These are phyloP conservation scores for Agrilus biguttatus DNA, from an alignment of 2,888 invertebrate species.

Conservation along the genomic window DNA sequence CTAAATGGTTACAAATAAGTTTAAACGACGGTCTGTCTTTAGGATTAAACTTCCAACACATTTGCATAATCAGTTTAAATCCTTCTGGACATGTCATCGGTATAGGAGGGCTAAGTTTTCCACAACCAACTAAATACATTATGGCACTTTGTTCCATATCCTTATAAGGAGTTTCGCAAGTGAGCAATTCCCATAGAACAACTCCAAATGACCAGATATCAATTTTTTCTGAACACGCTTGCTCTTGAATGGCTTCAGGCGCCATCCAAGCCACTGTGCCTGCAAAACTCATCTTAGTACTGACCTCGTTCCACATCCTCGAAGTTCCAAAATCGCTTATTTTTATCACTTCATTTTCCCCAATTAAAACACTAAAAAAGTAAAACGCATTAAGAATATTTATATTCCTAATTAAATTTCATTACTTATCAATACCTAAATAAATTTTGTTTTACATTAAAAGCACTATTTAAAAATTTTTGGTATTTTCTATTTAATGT, in stretches of 20 bases:
- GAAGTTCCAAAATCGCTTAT: constrained; percentile 98
- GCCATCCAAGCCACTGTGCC: constrained; percentile 99
- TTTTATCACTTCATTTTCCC: constrained; percentile 57
- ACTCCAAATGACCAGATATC: constrained; percentile 99
- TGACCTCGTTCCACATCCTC: constrained; percentile 86
- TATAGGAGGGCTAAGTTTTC: constrained; percentile 81
- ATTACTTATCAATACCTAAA: too few species aligned
- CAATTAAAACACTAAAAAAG: constrained; percentile 62
- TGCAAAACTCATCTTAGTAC: constrained; percentile 94
- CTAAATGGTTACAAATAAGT: constrained; percentile 81
- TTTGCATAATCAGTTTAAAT: constrained; percentile 73
- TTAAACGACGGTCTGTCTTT: constrained; percentile 81
- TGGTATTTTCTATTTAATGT: too few species aligned
- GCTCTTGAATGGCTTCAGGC: constrained; percentile 93
- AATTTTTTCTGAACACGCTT: constrained; percentile 93
- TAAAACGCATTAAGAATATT: neutral
- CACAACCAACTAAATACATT: constrained; percentile 95
- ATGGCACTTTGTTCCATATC: constrained; percentile 93
- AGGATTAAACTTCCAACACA: constrained; percentile 87
- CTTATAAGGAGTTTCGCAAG: constrained; percentile 85
- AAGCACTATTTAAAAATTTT: neutral
- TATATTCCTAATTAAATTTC: too few species aligned
- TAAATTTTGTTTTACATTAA: neutral
- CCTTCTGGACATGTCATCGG: constrained; percentile 82
- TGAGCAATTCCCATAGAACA: constrained; percentile 94